These are phyloP conservation scores for Heliconius charithonia DNA, from an alignment of 2,888 invertebrate genomes.

Conservation along the genomic window DNA sequence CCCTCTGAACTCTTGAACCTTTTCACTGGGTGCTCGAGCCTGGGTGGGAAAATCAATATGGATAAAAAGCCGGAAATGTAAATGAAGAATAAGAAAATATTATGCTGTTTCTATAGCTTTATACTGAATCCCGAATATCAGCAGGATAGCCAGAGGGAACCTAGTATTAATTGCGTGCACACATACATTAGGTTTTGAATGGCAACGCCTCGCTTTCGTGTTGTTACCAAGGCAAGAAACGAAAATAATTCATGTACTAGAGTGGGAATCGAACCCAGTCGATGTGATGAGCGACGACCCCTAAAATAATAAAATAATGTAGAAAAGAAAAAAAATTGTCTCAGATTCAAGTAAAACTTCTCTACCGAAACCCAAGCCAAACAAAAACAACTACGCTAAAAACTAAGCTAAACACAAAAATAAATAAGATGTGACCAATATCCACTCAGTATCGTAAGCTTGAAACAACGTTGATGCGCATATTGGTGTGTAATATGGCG, in stretches of 20 bases:
- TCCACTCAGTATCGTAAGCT: slow-evolving; percentile 61
- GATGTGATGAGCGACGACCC: too few species aligned
- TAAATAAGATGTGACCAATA: slow-evolving; percentile 56
- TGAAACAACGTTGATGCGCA: slow-evolving; percentile 61
- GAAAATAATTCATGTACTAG: too few species aligned
- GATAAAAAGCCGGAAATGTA: neutral
- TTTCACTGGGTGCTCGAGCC: slow-evolving; percentile 96
- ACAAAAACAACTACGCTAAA: neutral
- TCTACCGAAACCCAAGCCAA: neutral
- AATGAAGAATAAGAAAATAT: neutral
- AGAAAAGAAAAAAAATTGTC: too few species aligned
- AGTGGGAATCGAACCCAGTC: too few species aligned
- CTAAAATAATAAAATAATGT: too few species aligned
- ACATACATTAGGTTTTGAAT: too few species aligned
- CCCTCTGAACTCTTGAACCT: slow-evolving; percentile 87
- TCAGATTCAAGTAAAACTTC: neutral
- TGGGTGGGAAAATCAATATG: slow-evolving; percentile 53
- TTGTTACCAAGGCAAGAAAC: too few species aligned
- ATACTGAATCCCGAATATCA: too few species aligned
- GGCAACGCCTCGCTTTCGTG: too few species aligned
- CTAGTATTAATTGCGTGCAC: too few species aligned
- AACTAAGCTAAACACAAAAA: neutral
- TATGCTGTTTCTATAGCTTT: too few species aligned
- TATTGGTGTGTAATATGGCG: slow-evolving; percentile 63
- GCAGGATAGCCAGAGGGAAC: too few species aligned